Base-by-base conservation (phyloP, 2,113 vertebrate genomes). In the Nansenia antarctica region DNA sequence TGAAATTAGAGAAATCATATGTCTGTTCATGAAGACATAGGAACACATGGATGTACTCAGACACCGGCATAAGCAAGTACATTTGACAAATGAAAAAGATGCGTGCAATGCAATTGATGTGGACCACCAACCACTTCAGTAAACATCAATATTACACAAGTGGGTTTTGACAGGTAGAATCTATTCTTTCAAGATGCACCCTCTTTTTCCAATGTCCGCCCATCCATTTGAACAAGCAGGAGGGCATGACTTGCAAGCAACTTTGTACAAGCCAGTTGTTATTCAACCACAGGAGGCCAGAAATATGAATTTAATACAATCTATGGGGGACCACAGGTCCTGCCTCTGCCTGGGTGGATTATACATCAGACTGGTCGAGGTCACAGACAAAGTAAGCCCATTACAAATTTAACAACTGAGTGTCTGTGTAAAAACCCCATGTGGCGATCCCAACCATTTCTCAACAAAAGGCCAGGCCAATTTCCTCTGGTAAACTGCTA, bases 401-500 rank as follows among this genome's bases (percentile, higher is more conserved):
- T 78, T 76, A 74, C 52, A 80, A 80, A 84, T 75, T 62, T 69
- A 79, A 82, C 62, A 76, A 76, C 69, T 61, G n/a, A 59, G 31
- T 75, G 68, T 71, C 59, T 78, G 63, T 77, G 34, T 81, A 86
- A 78, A 80, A 79, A 84, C 86, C 80, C 85, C 89, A 91, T 90
- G 86, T 79, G 78, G 47, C 85, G 80, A 81, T 89, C 86, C 52
- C 78, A 85, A 82, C 87, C 64, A 83, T 79, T 89, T 91, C 90
- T 88, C 85, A 83, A 90, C 87, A 86, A 91, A 93, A 93, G 91
- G 92, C 92, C 91, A 91, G 87, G 87, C 85, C 90, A 88, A 92
- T 92, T 92, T 95, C 91, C 90, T 89, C 76, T 87, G 69, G 91
- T 92, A 91, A 93, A 92, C 91, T 92, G 91, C 90, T 92, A 90